These are phyloP conservation scores for Oreochromis spilurus DNA, from an alignment of 2,113 vertebrate genomes.

Conservation along the genomic window DNA sequence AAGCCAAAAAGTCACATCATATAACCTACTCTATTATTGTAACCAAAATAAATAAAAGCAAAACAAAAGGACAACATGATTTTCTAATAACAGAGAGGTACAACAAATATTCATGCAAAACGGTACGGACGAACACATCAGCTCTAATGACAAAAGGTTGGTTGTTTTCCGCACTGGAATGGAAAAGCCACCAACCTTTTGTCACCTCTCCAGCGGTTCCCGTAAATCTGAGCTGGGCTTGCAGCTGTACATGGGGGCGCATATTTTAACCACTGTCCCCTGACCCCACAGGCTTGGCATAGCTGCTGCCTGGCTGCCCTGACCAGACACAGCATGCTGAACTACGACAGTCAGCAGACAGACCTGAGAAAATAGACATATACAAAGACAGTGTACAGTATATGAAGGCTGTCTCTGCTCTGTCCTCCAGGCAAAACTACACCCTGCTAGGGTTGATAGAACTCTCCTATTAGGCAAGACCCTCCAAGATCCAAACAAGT, in stretches of 20 bases:
- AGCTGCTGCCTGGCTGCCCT: conserved; percentile 72
- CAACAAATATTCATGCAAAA: not conserved
- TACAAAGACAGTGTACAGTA: not conserved
- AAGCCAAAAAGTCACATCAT: not conserved
- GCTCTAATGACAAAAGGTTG: conserved; percentile 77
- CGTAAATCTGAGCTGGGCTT: conserved; percentile 54
- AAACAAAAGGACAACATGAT: not conserved
- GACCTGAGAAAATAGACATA: conserved; percentile 67
- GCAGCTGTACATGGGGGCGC: conserved; percentile 47
- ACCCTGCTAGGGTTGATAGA: not conserved
- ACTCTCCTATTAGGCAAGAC: not conserved
- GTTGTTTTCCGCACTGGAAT: conserved; percentile 69
- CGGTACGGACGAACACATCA: not conserved
- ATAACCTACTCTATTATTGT: not conserved
- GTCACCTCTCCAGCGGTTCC: conserved; percentile 73
- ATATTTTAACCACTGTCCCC: conserved; percentile 68
- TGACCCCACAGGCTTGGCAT: conserved; percentile 62
- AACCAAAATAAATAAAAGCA: not conserved
- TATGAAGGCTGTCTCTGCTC: not conserved
- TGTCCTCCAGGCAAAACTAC: not conserved
- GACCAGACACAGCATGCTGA: conserved; percentile 74
- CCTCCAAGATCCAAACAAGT: not conserved
- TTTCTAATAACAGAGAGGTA: not conserved
- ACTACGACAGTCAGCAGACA: conserved; percentile 53
- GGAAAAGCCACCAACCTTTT: conserved; percentile 82